Percentiles rank a stretch among this genome's conserved stretches.
Evolutionary conservation across 2,113 vertebrate genomes (phyloP).

Genomic region (Cyrtonyx montezumae): DNA sequence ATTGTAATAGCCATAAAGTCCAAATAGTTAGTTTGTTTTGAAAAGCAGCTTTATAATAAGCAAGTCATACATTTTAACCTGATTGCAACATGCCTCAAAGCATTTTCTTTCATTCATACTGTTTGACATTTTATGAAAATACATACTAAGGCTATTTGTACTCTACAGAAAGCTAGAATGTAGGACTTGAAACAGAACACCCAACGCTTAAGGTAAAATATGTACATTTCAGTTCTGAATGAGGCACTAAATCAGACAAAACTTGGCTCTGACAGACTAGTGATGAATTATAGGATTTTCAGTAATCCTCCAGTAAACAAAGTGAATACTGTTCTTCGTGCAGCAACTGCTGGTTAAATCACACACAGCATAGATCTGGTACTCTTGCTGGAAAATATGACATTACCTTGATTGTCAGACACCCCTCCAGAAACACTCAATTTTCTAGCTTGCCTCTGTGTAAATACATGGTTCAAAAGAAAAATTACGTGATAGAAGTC

Average conservation of each 20-base stretch:
- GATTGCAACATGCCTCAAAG: not conserved
- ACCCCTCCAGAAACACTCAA: slow-evolving; percentile 37
- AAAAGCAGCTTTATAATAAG: slow-evolving; percentile 6
- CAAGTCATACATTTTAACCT: not conserved
- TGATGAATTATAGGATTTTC: slow-evolving; percentile 74
- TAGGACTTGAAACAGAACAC: slow-evolving; percentile 52
- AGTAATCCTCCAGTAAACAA: slow-evolving; percentile 77
- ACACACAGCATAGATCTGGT: slow-evolving; percentile 42
- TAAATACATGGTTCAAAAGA: slow-evolving; percentile 57
- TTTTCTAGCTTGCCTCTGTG: slow-evolving; percentile 44
- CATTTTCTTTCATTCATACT: slow-evolving; percentile 34
- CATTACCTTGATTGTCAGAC: slow-evolving; percentile 57
- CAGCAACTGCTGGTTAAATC: slow-evolving; percentile 59
- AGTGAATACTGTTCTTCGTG: slow-evolving; percentile 59
- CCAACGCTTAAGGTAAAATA: slow-evolving; percentile 56
- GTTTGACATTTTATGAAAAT: slow-evolving; percentile 33
- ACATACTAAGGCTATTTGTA: slow-evolving; percentile 21
- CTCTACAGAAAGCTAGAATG: slow-evolving; percentile 35
- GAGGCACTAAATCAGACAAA: slow-evolving; percentile 56
- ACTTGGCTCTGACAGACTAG: slow-evolving; percentile 63
- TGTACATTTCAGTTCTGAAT: slow-evolving; percentile 48
- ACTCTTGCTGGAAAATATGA: slow-evolving; percentile 60
- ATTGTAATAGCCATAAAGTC: not conserved
- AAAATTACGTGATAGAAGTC: slow-evolving; percentile 57
- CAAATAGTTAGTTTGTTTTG: not conserved